Evolutionary conservation across 2,888 invertebrate genomes (phyloP), one percentile per base, ranked within the genome.

Genomic region (Tortricodes alternella): DNA sequence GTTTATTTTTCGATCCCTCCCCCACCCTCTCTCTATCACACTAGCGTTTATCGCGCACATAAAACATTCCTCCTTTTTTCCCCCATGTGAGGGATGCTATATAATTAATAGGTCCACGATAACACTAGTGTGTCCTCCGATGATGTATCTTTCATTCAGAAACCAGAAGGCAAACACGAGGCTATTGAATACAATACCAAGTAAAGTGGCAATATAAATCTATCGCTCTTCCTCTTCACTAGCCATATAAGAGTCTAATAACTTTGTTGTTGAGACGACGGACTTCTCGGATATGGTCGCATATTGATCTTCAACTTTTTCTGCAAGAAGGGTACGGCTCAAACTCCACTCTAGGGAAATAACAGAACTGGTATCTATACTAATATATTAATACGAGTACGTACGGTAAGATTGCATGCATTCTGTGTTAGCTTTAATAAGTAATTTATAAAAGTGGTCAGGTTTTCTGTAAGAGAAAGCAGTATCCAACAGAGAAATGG

Each of bases 181-280:
- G 15, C n/a, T 8, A 39, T 19, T 39, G 23, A 32, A 37, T 13
- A 44, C 37, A 43, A 50, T 56, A 56, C 13, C 29, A 37, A 37
- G 35, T 32, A 50, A 44, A 50, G 56, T 50, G 56, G 56, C 49
- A 50, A 56, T 56, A 56, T 56, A 56, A 56, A 44, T 44, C 43
- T 32, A 49, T 37, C 13, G 38, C 7, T 15, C 24, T 35, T 37
- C 49, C 43, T 44, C 15, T n/a, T 29, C 13, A 50, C 29, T 44
- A 49, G 35, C 21, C 55, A 18, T 43, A 44, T 29, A 32, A 56
- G 44, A 56, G 43, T 37, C 37, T 56, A 56, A 56, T 56, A 56
- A 56, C 50, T 37, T 44, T 56, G 43, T 43, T 50, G 37, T 44
- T 11, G 29, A 50, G 35, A 29, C 9, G 37, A 23, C 37, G 41